Base-by-base conservation (phyloP, 2,797 vertebrate species). In the Chelmon rostratus region DNA sequence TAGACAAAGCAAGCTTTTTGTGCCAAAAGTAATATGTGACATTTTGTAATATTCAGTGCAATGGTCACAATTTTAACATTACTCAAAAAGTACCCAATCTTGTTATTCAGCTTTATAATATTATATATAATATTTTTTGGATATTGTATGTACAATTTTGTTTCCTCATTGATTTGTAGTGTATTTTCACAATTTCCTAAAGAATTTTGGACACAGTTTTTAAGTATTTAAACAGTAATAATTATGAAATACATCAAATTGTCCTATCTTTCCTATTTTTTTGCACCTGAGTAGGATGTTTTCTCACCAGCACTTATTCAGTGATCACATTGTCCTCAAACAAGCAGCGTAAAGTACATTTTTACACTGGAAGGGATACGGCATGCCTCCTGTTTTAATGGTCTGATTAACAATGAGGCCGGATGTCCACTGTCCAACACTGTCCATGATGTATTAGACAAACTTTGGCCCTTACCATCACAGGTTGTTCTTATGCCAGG, bases 401-500 rank as follows among this genome's bases (percentile, higher is more conserved):
- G 47, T 59, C 11, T 44, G 0, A 37, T 54, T 52, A 46, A 46
- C 5, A 53, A 6, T 57, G 9, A 35, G 7, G 4, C 28, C 10
- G 47, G 37, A 62, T 42, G 40, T 13, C 16, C 18, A 65, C 5
- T 56, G 46, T 67, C 25, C 38, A 16, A 15, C 6, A 16, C 49
- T 58, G 18, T 38, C 23, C 1, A 2, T 28, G 16, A 59, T 54
- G 16, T n/a, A 47, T 49, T 13, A 40, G 16, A 38, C 19, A 28
- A 53, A 73, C 23, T 31, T 31, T 56, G 33, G 35, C 42, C n/a
- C 13, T 18, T 3, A 46, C 54, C 9, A 37, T 49, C 8, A 16
- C 53, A 35, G 16, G 28, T 63, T 67, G n/a, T 40, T 68, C 52
- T 68, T 31, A 2, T 62, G 63, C 50, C 69, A 79, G 31, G 61